Evolutionary conservation across 2,113 vertebrate genomes (phyloP).

Genomic region (Galeopterus variegatus): DNA sequence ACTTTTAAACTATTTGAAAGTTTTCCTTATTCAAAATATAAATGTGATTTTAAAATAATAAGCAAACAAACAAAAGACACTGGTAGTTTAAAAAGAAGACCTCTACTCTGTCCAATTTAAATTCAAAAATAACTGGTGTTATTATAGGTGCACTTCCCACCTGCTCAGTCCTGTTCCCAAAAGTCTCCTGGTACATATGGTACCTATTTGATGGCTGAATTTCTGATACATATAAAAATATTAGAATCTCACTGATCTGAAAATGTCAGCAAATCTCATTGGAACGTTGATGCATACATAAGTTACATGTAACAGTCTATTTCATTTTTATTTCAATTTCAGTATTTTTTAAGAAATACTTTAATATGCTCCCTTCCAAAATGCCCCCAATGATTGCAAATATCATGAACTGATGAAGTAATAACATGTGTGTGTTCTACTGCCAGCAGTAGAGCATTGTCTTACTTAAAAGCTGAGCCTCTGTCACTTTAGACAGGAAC

Average conservation of each 20-base stretch:
- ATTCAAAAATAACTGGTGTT: neutral
- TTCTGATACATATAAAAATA: conserved; percentile 34
- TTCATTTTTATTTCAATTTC: neutral
- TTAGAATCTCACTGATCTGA: neutral
- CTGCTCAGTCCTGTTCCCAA: neutral
- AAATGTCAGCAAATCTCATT: neutral
- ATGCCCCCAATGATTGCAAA: neutral
- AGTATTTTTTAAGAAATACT: conserved; percentile 1
- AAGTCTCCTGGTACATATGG: neutral
- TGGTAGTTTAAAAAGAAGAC: neutral
- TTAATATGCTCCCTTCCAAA: neutral
- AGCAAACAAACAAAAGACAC: neutral
- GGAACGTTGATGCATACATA: neutral
- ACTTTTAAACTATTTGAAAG: neutral
- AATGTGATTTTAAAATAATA: conserved; percentile 33
- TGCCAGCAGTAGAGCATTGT: neutral
- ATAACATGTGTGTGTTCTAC: neutral
- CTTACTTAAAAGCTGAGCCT: neutral
- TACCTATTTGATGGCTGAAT: neutral
- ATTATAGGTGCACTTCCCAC: neutral
- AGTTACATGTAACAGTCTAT: neutral
- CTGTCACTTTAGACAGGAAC: neutral
- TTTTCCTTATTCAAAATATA: conserved; percentile 27
- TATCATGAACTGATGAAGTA: neutral
- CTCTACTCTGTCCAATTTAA: neutral